Evolutionary conservation across 2,797 vertebrate species (phyloP).

Genomic region (Gambusia yucatana): DNA sequence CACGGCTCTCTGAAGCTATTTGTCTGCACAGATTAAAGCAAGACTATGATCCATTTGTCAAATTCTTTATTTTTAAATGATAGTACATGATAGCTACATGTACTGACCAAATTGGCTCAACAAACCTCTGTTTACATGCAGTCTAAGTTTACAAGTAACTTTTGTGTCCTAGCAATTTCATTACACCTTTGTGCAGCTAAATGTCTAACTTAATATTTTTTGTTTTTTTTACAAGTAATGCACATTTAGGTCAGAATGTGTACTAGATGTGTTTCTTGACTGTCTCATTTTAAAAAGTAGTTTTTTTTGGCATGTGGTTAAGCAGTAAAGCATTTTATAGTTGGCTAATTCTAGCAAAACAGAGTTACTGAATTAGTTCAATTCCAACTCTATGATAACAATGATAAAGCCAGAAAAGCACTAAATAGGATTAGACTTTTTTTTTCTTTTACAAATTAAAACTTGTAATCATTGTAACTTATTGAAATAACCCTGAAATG

Average conservation of each 20-base stretch:
- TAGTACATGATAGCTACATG: background rate
- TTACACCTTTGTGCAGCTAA: background rate
- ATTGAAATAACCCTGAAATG: background rate
- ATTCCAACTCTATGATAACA: background rate
- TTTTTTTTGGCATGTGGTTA: background rate
- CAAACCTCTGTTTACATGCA: background rate
- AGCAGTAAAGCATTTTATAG: background rate
- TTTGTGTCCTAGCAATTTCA: background rate
- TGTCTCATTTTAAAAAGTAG: background rate
- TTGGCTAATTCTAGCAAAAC: background rate
- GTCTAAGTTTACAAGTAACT: background rate
- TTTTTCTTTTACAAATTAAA: background rate
- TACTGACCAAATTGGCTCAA: background rate
- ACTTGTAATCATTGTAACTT: background rate
- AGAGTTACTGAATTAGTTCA: background rate
- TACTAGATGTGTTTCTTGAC: background rate
- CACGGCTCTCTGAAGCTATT: background rate
- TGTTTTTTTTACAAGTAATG: background rate
- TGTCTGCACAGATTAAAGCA: conserved; percentile 28
- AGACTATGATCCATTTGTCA: conserved; percentile 34
- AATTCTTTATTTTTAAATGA: background rate
- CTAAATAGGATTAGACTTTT: background rate
- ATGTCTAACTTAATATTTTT: background rate
- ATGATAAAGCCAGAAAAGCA: background rate
- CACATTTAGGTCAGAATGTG: background rate